Evolutionary conservation across 2,113 vertebrate genomes (phyloP).

Genomic region (Sander lucioperca): DNA sequence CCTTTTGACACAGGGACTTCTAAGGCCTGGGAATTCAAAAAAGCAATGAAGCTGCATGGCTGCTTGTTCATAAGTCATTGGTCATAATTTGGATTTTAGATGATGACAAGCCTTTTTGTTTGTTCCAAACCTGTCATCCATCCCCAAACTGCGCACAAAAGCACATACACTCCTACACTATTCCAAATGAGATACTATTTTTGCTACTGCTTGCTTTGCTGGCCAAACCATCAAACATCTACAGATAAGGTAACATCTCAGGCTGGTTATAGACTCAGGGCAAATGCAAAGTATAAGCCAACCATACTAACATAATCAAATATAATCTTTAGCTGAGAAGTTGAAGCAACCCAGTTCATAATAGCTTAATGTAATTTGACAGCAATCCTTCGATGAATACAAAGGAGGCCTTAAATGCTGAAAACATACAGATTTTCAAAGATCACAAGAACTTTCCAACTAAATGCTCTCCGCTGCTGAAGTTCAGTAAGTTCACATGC

Average conservation of each 20-base stretch:
- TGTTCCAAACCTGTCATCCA: neutral
- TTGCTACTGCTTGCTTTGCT: neutral
- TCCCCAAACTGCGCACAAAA: neutral
- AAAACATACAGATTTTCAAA: neutral
- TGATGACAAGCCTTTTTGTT: conserved; percentile 13
- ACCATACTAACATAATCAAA: neutral
- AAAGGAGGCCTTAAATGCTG: neutral
- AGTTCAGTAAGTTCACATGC: neutral
- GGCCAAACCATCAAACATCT: too few species aligned
- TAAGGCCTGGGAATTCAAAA: conserved; percentile 27
- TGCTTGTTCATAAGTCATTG: conserved; percentile 11
- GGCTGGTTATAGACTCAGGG: neutral
- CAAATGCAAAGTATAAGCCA: neutral
- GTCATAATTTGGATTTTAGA: conserved; percentile 34
- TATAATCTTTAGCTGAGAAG: neutral
- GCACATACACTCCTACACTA: neutral
- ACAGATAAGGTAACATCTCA: too few species aligned
- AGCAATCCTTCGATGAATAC: neutral
- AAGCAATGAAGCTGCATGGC: neutral
- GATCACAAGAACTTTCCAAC: neutral
- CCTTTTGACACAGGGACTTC: conserved; percentile 29
- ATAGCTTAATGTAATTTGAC: neutral
- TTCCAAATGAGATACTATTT: neutral
- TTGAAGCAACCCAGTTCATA: neutral
- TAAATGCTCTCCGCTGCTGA: neutral